These are phyloP conservation scores for Eutrigla gurnardus DNA, from an alignment of 2,797 vertebrate genomes.

Conservation along the genomic window DNA sequence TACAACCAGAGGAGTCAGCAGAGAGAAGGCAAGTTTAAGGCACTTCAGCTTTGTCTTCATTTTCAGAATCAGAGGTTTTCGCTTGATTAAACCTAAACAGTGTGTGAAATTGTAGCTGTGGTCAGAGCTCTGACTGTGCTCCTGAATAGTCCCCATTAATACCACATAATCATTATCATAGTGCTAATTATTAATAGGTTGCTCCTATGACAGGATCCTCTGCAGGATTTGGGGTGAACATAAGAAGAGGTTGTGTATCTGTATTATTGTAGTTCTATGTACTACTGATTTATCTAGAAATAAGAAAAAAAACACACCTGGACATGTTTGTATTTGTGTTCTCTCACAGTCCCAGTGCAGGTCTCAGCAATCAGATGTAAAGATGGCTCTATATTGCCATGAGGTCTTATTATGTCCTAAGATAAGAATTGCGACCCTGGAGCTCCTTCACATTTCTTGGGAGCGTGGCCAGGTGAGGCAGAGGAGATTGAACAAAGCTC, in stretches of 20 bases:
- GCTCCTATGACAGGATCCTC: background rate
- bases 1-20: too few species aligned
- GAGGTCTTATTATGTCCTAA: constrained; percentile 50
- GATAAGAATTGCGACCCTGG: constrained; percentile 41
- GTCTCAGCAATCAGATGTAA: constrained; percentile 18
- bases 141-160: background rate
- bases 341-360: background rate
- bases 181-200: constrained; percentile 6
- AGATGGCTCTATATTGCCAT: constrained; percentile 17
- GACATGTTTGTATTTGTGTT: constrained; percentile 13
- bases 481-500: constrained; percentile 60
- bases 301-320: background rate
- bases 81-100: background rate
- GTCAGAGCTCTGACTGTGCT: background rate
- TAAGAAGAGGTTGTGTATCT: constrained; percentile 1
- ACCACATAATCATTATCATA: constrained; percentile 6
- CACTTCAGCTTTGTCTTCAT: too few species aligned
- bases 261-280: too few species aligned
- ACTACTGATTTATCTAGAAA: background rate
- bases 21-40: too few species aligned
- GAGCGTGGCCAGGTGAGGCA: constrained; percentile 34
- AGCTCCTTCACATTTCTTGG: constrained; percentile 27
- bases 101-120: background rate
- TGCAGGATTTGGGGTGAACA: background rate
- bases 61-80: too few species aligned